These are phyloP conservation scores for Spialia ferax DNA, from an alignment of 2,888 invertebrate species.

Conservation along the genomic window DNA sequence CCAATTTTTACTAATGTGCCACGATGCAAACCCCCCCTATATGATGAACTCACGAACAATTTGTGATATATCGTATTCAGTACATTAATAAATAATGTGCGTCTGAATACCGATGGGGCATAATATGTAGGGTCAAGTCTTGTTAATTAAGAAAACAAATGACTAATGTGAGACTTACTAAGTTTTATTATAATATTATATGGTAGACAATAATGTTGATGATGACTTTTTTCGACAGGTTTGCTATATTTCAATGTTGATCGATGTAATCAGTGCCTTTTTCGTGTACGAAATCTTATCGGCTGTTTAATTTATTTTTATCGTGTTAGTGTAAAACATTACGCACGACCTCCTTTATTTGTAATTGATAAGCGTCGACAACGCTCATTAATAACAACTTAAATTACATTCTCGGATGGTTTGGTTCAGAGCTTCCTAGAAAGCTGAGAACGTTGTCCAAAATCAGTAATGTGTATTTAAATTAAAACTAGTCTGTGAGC, in stretches of 20 bases:
- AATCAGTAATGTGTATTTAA: conserved; percentile 53
- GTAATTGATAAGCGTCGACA: conserved; percentile 44
- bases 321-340: conserved; percentile 50
- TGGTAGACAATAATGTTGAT: conserved; percentile 39
- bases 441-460: conserved; percentile 42
- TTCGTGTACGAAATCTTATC: conserved; percentile 53
- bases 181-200: conserved; percentile 34
- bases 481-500: conserved; percentile 85
- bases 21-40: conserved; percentile 22
- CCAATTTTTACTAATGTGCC: conserved; percentile 27
- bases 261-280: conserved; percentile 61
- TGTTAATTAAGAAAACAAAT: conserved; percentile 30
- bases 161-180: conserved; percentile 31
- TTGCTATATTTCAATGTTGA: conserved; percentile 38
- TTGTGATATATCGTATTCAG: conserved; percentile 23
- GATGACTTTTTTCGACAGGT: conserved; percentile 35
- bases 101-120: conserved; percentile 8
- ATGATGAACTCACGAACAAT: conserved; percentile 15
- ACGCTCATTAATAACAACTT: conserved; percentile 29
- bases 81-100: conserved; percentile 1
- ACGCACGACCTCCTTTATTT: conserved; percentile 47
- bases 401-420: conserved; percentile 29
- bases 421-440: conserved; percentile 42
- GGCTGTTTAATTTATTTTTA: conserved; percentile 44
- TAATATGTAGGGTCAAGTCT: conserved; percentile 20